Conservation (phyloP, 2,113 vertebrate genomes). For the Chaenogobius annularis region DNA sequence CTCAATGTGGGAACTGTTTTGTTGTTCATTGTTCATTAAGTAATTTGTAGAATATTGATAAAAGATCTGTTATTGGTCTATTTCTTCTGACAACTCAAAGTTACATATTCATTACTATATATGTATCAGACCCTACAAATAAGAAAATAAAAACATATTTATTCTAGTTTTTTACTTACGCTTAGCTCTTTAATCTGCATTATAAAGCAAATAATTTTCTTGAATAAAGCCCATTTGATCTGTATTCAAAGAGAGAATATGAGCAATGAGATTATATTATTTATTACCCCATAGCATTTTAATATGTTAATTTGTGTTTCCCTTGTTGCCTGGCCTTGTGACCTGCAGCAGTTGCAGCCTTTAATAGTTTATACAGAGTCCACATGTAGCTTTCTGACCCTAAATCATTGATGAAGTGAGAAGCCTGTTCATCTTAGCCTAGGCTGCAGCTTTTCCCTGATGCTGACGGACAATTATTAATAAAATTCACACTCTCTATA, state of each 20-base stretch:
- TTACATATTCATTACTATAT: no score
- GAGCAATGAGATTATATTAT: constrained; percentile 61
- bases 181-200: neutral
- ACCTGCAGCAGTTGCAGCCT: constrained; percentile 49
- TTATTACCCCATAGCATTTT: constrained; percentile 60
- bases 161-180: no score
- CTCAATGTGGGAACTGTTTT: neutral
- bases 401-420: constrained; percentile 64
- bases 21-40: neutral
- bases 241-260: constrained; percentile 9
- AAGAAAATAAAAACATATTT: no score
- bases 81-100: no score
- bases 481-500: neutral
- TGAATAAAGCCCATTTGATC: constrained; percentile 5
- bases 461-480: neutral
- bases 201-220: neutral
- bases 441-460: neutral
- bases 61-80: neutral
- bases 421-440: constrained; percentile 16
- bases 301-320: constrained; percentile 68
- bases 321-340: constrained; percentile 59
- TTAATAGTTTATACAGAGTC: constrained; percentile 65
- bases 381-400: constrained; percentile 36
- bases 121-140: no score
- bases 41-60: neutral